Evolutionary conservation across 2,888 invertebrate species (phyloP).

Genomic region (Labia minor): DNA sequence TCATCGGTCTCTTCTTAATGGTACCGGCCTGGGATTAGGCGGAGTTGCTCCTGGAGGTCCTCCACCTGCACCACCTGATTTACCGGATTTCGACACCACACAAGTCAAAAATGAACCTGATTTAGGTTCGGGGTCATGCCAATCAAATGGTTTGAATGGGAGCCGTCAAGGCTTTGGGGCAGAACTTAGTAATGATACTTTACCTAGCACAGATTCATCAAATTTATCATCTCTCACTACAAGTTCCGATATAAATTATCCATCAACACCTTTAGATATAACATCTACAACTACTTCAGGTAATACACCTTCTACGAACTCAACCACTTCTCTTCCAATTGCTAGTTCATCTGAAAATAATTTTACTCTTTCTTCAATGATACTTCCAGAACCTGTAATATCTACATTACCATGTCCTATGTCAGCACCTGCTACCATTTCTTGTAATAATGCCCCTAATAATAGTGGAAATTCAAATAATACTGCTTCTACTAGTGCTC

Average conservation of each 20-base stretch:
- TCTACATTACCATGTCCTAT: not conserved
- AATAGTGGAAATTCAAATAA: not conserved
- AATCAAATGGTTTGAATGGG: not conserved
- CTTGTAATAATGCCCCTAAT: not conserved
- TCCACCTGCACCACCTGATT: constrained; percentile 49
- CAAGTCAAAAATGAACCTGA: constrained; percentile 24
- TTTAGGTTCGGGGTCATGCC: not conserved
- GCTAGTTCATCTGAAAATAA: not conserved
- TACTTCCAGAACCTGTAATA: not conserved
- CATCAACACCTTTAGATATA: not conserved
- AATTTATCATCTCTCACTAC: not conserved
- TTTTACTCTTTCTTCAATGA: not conserved
- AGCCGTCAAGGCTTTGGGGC: constrained; percentile 22
- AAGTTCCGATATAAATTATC: not conserved
- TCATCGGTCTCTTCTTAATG: constrained; percentile 39
- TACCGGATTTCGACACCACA: constrained; percentile 23
- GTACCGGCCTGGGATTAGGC: constrained; percentile 43
- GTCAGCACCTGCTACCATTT: not conserved
- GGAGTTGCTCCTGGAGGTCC: no score
- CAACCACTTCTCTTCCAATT: not conserved
- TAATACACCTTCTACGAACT: not conserved
- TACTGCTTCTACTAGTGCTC: not conserved
- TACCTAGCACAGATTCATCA: constrained; percentile 13
- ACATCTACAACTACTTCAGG: not conserved
- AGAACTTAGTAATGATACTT: constrained; percentile 8